Evolutionary conservation across 2,888 invertebrate species (phyloP), one percentile per base, ranked within the genome.

Genomic region (Girardia tigrina): DNA sequence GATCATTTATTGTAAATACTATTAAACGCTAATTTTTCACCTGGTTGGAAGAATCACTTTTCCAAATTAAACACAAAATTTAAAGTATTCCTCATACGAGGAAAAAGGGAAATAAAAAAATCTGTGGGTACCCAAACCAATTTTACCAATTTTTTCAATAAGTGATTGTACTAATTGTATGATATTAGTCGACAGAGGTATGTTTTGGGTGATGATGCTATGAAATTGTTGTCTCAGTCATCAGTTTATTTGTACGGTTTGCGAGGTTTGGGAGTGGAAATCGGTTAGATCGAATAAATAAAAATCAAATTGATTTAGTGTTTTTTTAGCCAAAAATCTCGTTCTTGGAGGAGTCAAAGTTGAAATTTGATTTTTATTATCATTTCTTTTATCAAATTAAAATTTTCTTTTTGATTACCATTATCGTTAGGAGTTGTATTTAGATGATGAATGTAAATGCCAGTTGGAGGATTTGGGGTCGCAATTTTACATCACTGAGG

Each of bases 121-220:
- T n/a, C n/a, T n/a, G n/a, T n/a, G n/a, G n/a, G n/a, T n/a, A n/a
- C n/a, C n/a, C n/a, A n/a, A n/a, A n/a, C n/a, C n/a, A n/a, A n/a
- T n/a, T n/a, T n/a, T n/a, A n/a, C n/a, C n/a, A n/a, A n/a, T n/a
- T n/a, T n/a, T n/a, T n/a, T n/a, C n/a, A n/a, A n/a, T n/a, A n/a
- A n/a, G n/a, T n/a, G n/a, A n/a, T n/a, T n/a, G n/a, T n/a, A n/a
- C n/a, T n/a, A n/a, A n/a, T n/a, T n/a, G n/a, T n/a, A n/a, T 56
- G n/a, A 56, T 80, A 80, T 69, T 78, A 84, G 84, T 79, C 84
- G 84, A n/a, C 84, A 84, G 79, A 79, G 84, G 6, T 84, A 84
- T 81, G 83, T 84, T 0, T 77, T 83, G 56, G 84, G 84, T 56
- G 84, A 84, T 78, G 80, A 79, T 75, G 84, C 84, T 14, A 84